Conservation (phyloP, 2,113 vertebrate species). For the Ivindomyrus marchei region DNA sequence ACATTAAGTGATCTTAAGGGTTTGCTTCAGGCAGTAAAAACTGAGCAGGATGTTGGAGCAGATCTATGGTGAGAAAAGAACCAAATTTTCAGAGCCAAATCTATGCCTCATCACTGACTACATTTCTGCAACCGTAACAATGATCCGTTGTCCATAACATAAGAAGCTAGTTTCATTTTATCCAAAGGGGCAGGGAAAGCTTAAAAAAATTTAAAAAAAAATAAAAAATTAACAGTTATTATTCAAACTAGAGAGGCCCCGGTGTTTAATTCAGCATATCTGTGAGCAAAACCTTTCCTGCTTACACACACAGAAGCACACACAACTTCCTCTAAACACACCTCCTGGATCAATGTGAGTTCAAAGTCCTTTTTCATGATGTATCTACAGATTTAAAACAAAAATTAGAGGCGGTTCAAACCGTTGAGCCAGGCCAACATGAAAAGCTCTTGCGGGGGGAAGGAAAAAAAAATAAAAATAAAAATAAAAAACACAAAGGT, state of each 20-base stretch:
- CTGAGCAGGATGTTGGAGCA: neutral
- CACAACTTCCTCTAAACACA: neutral
- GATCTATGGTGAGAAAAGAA: neutral
- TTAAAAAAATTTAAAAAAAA: neutral
- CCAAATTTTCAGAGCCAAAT: neutral
- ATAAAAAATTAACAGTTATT: neutral
- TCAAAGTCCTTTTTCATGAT: neutral
- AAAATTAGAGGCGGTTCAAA: constrained; percentile 55
- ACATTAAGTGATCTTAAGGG: neutral
- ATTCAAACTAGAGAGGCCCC: neutral
- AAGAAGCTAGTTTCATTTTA: neutral
- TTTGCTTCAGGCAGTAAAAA: neutral
- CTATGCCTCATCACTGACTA: neutral
- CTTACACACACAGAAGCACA: neutral
- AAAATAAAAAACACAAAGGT: too few relatives aligned
- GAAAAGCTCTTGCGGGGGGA: constrained; percentile 31
- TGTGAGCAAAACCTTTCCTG: neutral
- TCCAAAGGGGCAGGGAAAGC: neutral
- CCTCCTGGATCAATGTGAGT: neutral
- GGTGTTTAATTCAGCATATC: neutral
- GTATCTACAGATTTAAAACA: constrained; percentile 10
- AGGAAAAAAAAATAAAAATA: too few relatives aligned
- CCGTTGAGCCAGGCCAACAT: constrained; percentile 61
- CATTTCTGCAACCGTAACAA: neutral
- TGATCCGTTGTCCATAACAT: neutral